Base-by-base conservation (phyloP, 2,888 invertebrate genomes). In the Ochlodes sylvanus region DNA sequence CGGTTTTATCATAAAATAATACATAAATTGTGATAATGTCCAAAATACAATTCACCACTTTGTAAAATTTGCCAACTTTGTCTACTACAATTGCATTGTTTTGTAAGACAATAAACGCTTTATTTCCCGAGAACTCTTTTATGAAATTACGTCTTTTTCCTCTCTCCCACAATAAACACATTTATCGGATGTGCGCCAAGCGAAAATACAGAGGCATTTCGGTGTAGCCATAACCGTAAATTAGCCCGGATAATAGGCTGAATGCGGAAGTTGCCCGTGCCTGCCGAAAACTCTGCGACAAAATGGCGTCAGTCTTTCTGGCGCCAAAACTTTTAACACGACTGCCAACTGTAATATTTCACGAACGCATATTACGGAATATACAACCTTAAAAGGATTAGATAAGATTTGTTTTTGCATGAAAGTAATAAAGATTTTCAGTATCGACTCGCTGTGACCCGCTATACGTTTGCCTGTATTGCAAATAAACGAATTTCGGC, bases 281-380 rank as follows among this genome's bases (percentile, higher is more conserved):
- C 84, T 79, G 73, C 75, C 72, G 82, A 80, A 80, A 81, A 80
- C 76, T 54, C 67, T 65, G 80, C 83, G 83, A 73, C 84, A 88
- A 85, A 60, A 86, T 87, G 90, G 89, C 90, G 88, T 73, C 89
- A 76, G 84, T 70, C 88, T 63, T 86, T 82, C 85, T 86, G 90
- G 86, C 90, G 90, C 89, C 90, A 81, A 83, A 78, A 78, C 75
- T 78, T 83, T 80, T 79, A 76, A 17, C 41, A 15, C 79, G 81
- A 79, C 83, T 69, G 65, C 1, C 7, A 75, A 85, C 82, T 52
- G 79, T 61, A 61, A n/a, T 61, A 74, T 63, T 15, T 15, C 21
- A n/a, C 58, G 2, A 12, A 7, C 0, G 2, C 0, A 0, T 9
- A 5, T 21, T 60, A 65, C 56, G 1, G 12, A 2, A 77, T 67